These are phyloP conservation scores for Equus quagga DNA, from an alignment of 2,113 vertebrate species.

Conservation along the genomic window DNA sequence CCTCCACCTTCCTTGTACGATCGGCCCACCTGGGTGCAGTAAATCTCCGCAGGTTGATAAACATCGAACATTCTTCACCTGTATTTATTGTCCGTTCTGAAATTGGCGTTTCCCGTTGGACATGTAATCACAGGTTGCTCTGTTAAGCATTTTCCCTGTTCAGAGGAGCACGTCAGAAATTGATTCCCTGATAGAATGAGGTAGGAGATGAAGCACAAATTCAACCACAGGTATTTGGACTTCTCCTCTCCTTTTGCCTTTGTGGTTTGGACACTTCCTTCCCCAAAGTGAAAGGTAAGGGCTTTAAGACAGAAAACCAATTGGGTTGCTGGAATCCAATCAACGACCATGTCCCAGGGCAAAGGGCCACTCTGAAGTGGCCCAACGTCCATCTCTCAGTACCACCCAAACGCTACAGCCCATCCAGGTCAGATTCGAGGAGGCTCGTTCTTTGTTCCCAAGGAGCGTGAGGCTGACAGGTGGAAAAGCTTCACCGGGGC, in stretches of 20 bases:
- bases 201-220: constrained; percentile 48
- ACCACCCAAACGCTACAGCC: neutral
- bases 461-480: constrained; percentile 3
- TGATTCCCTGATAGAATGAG: constrained; percentile 55
- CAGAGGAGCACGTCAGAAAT: constrained; percentile 61
- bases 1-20: neutral
- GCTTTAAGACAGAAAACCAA: constrained; percentile 79
- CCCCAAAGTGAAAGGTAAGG: constrained; percentile 79
- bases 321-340: constrained; percentile 74
- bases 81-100: constrained; percentile 69
- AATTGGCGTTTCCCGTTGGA: constrained; percentile 57
- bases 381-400: constrained; percentile 55
- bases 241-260: constrained; percentile 32
- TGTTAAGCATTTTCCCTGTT: constrained; percentile 72
- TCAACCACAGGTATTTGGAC: constrained; percentile 47
- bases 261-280: constrained; percentile 70
- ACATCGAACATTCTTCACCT: constrained; percentile 68
- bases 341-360: constrained; percentile 58
- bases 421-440: constrained; percentile 56
- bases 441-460: constrained; percentile 58
- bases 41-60: constrained; percentile 65
- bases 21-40: neutral
- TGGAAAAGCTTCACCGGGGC: constrained; percentile 45
- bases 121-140: constrained; percentile 57
- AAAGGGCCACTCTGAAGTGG: constrained; percentile 59